Base-by-base conservation (phyloP, 2,888 invertebrate species). In the Leptinotarsa tumamoca region DNA sequence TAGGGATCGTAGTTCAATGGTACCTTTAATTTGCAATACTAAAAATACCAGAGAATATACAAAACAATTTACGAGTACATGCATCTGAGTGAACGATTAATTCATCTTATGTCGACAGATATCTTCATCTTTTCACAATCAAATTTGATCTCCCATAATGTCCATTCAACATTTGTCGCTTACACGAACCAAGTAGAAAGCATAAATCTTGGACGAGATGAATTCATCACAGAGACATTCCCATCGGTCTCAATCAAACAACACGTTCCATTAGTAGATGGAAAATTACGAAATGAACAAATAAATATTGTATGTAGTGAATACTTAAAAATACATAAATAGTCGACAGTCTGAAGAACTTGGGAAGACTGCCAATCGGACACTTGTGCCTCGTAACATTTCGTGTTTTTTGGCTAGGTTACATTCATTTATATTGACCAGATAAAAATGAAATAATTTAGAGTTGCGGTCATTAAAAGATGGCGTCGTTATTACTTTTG, bases 351-450 rank as follows among this genome's bases (percentile, higher is more conserved):
- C 70, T 67, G 54, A 51, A 43, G 56, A 56, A 67, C 21, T n/a
- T 71, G 71, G 76, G 70, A 71, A 63, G 58, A n/a, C 61, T 77
- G 74, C 77, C 77, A 77, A 72, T 74, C 61, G 56, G 52, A 49
- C 72, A 72, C 74, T 74, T 76, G 73, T 61, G 73, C 54, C 54
- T 72, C 63, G 33, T 69, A 66, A 27, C 52, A 61, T 67, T 54
- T 23, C 54, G 56, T 58, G 21, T 54, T 70, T 76, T 68, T 76
- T 76, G 73, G 73, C 73, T 67, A 18, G n/a, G 33, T 63, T 63
- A 63, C 43, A 43, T 43, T 68, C 68, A 52, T 15, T 68, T 54
- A 27, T 27, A 52, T 68, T 63, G 43, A 63, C 33, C 33, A 63
- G 43, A 63, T 54, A 67, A 21, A 68, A 52, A 13, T 54, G 17